phyloP scores from a whole-genome alignment of 2,888 invertebrate genomes.

The Aelia acuminata region DNA sequence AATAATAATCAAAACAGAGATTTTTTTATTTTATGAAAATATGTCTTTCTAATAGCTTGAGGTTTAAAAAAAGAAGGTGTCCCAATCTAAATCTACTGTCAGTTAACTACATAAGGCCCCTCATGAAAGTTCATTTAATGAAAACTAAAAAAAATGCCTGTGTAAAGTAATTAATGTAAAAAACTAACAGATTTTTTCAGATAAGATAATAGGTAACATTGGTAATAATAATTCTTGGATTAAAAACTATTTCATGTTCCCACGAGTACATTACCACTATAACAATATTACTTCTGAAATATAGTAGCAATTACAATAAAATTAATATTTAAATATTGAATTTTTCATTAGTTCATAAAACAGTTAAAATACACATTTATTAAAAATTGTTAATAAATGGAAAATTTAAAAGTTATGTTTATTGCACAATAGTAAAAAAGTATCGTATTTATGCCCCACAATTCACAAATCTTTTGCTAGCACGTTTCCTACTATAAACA shows the following conservation, averaged over 20 bases:
- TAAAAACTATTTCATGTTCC: constrained; percentile 56
- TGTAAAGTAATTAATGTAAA: constrained; percentile 3
- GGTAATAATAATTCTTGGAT: constrained; percentile 41
- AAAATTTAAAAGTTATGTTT: constrained; percentile 33
- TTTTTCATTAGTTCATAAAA: constrained; percentile 48
- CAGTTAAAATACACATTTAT: constrained; percentile 35
- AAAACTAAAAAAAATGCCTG: constrained; percentile 43
- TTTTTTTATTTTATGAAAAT: constrained; percentile 60
- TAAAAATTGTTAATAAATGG: constrained; percentile 34
- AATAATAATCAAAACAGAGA: constrained; percentile 47
- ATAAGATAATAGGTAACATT: constrained; percentile 30
- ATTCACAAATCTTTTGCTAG: constrained; percentile 31
- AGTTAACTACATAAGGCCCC: constrained; percentile 60
- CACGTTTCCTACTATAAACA: constrained; percentile 47
- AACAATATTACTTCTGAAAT: constrained; percentile 44
- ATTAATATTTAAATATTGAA: constrained; percentile 46
- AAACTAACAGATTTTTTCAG: neutral
- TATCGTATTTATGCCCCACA: neutral
- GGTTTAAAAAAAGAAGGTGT: constrained; percentile 54
- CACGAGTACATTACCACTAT: constrained; percentile 56
- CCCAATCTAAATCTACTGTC: constrained; percentile 55
- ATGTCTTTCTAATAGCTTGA: constrained; percentile 43
- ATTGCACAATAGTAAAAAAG: constrained; percentile 45
- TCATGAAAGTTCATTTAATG: constrained; percentile 57
- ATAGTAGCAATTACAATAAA: constrained; percentile 34